phyloP scores from a whole-genome alignment of 2,888 invertebrate species.

The Abscondita cerata region DNA sequence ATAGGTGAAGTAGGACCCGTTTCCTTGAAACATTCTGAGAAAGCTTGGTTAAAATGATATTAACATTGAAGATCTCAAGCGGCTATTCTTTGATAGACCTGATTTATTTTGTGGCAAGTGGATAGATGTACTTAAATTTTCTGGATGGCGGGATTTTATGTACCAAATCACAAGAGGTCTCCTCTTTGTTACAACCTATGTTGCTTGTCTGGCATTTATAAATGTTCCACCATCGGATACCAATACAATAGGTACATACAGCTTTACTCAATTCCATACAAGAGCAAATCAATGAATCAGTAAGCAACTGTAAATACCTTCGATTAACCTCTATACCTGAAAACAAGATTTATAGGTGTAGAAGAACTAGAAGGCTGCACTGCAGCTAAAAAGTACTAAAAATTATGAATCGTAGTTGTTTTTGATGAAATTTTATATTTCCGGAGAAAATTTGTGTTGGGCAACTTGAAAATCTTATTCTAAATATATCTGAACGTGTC shows the following conservation, averaged over 20 bases:
- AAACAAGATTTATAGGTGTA: too few species aligned
- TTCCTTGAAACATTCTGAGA: neutral
- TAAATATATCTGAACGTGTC: too few species aligned
- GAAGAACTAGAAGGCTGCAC: too few species aligned
- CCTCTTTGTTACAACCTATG: slow-evolving; percentile 6
- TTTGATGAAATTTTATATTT: too few species aligned
- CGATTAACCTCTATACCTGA: neutral
- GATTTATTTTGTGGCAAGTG: neutral
- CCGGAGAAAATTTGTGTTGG: too few species aligned
- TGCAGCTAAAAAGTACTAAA: too few species aligned
- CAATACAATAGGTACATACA: neutral
- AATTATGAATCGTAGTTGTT: too few species aligned
- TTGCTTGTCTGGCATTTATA: slow-evolving; percentile 10
- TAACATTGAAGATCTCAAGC: neutral
- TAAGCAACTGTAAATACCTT: neutral
- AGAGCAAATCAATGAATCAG: neutral
- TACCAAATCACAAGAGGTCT: neutral
- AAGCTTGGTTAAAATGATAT: neutral
- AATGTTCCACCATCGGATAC: slow-evolving; percentile 2
- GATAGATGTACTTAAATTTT: neutral
- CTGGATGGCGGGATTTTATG: neutral
- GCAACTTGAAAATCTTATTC: too few species aligned
- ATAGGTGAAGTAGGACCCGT: neutral
- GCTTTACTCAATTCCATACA: neutral
- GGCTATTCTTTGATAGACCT: neutral